A percentile compares a stretch with the other conserved stretches of the same genome.
Evolutionary conservation across 2,888 invertebrate species (phyloP).

Genomic region (Phytoseiulus persimilis): DNA sequence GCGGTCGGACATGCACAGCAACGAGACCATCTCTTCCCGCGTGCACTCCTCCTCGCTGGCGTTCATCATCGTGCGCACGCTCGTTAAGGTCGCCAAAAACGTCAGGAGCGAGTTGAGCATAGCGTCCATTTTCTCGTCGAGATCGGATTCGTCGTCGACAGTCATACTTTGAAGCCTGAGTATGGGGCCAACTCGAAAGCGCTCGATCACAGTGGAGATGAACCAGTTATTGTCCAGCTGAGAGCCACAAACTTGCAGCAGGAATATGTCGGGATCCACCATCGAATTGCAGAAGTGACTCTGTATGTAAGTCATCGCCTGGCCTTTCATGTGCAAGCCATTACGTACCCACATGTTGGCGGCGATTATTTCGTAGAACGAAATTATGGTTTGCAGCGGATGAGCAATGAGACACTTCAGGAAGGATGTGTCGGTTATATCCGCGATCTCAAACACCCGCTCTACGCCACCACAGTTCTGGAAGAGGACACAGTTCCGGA

Average conservation of each 20-base stretch:
- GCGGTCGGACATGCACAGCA: conserved; percentile 84
- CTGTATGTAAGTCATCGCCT: conserved; percentile 97
- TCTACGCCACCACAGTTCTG: conserved; percentile 60
- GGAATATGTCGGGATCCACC: conserved; percentile 92
- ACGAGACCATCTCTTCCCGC: conserved; percentile 80
- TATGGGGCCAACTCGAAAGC: conserved; percentile 61
- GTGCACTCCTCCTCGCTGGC: conserved; percentile 61
- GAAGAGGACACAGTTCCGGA: conserved; percentile 71
- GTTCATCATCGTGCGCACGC: conserved; percentile 65
- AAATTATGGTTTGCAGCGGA: conserved; percentile 80
- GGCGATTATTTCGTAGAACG: conserved; percentile 86
- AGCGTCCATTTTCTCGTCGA: conserved; percentile 65
- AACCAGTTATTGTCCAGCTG: conserved; percentile 74
- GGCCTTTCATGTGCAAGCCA: conserved; percentile 94
- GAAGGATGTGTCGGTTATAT: conserved; percentile 41
- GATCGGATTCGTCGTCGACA: conserved; percentile 45
- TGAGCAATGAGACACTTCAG: conserved; percentile 78
- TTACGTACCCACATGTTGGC: conserved; percentile 86
- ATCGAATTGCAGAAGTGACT: conserved; percentile 97
- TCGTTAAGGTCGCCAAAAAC: conserved; percentile 77
- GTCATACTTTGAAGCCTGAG: conserved; percentile 74
- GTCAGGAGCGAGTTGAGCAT: conserved; percentile 89
- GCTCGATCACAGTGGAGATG: conserved; percentile 74
- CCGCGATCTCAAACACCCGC: not conserved
- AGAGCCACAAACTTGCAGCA: conserved; percentile 84